Evolutionary conservation across 2,888 invertebrate genomes (phyloP).

Genomic region (Caenorhabditis sp.): DNA sequence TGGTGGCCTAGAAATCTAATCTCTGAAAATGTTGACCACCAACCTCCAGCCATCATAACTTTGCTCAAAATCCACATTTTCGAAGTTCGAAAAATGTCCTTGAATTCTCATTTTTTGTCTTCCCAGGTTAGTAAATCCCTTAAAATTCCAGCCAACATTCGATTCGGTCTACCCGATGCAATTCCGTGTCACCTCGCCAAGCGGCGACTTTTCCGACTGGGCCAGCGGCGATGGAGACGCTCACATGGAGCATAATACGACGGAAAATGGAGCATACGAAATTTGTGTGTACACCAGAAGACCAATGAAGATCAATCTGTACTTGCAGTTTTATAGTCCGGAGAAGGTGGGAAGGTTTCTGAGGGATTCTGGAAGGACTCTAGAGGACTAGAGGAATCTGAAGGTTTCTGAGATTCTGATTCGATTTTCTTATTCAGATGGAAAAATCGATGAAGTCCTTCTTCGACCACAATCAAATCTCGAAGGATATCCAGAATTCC

Average conservation of each 20-base stretch:
- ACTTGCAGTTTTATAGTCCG: conserved; percentile 69
- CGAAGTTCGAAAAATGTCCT: too few relatives aligned
- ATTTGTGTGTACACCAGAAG: conserved; percentile 70
- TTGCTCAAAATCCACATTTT: too few relatives aligned
- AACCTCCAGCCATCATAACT: too few relatives aligned
- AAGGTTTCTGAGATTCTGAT: too few relatives aligned
- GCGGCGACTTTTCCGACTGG: conserved; percentile 72
- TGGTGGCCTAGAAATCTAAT: too few relatives aligned
- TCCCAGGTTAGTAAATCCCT: neutral
- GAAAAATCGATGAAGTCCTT: conserved; percentile 54
- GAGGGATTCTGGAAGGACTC: too few relatives aligned
- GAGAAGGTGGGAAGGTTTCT: conserved; percentile 58
- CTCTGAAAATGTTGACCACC: too few relatives aligned
- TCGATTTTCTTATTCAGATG: conserved; percentile 45
- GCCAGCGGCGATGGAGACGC: conserved; percentile 70
- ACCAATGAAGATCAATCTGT: conserved; percentile 66
- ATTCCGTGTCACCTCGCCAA: conserved; percentile 71
- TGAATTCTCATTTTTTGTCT: too few relatives aligned
- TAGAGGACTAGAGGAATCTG: too few relatives aligned
- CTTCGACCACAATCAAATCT: conserved; percentile 51
- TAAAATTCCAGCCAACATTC: conserved; percentile 56
- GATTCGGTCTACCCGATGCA: conserved; percentile 67
- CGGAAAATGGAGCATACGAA: conserved; percentile 72
- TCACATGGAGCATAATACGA: conserved; percentile 69
- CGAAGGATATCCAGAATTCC: conserved; percentile 51